Percentiles rank a stretch among this genome's conserved stretches.
Evolutionary conservation across 2,113 vertebrate species (phyloP).

Genomic region (Pedionomus torquatus): DNA sequence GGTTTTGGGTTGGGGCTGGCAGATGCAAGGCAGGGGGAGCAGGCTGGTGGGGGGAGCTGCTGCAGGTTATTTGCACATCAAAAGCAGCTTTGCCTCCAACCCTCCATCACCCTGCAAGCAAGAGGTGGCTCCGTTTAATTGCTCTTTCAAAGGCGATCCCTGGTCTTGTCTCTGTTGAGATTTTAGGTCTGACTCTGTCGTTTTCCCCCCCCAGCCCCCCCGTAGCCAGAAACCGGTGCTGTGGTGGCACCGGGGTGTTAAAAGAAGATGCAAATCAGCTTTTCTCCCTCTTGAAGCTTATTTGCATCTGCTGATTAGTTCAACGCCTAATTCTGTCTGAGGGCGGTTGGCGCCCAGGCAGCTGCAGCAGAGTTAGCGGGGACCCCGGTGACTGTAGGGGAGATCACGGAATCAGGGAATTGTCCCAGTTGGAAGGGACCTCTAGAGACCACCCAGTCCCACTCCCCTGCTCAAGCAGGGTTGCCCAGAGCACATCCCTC

Average conservation of each 20-base stretch:
- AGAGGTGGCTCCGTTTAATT: not conserved
- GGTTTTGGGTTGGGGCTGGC: not conserved
- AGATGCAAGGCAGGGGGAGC: constrained; percentile 50
- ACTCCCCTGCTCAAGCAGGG: no score
- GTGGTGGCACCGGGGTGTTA: not conserved
- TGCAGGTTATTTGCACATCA: constrained; percentile 48
- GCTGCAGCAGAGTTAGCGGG: not conserved
- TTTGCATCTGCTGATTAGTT: not conserved
- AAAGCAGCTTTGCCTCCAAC: not conserved
- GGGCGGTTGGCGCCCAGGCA: not conserved
- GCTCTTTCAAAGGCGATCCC: not conserved
- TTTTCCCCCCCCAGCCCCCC: no score
- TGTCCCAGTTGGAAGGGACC: no score
- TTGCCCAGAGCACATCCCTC: no score
- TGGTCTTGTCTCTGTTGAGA: not conserved
- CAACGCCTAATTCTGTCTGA: not conserved
- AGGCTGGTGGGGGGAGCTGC: not conserved
- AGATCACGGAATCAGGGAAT: no score
- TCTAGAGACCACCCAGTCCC: no score
- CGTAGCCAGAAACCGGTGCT: not conserved
- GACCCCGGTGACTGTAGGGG: rapidly evolving
- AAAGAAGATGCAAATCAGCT: constrained; percentile 7
- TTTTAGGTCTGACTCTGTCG: not conserved
- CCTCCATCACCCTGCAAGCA: not conserved
- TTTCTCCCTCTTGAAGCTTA: not conserved